Base-by-base conservation (phyloP, 2,888 invertebrate genomes). In the Drosophila limbata region DNA sequence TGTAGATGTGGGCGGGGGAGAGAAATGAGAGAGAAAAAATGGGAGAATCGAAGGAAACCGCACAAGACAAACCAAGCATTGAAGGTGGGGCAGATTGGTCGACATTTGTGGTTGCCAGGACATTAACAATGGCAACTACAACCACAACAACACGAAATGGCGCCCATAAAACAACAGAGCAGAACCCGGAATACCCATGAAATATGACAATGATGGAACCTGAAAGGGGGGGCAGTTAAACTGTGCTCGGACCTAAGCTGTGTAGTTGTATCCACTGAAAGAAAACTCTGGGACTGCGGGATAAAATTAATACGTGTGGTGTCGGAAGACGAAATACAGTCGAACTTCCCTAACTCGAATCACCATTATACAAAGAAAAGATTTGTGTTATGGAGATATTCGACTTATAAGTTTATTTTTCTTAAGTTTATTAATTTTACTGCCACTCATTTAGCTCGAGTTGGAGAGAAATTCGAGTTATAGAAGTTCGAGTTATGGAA, bases 31-130 rank as follows among this genome's bases (percentile, higher is more conserved):
- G 47, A 59, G 64, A 68, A 47, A 9, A 50, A 48, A 17, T 48
- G 17, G 2, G 37, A 37, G 53, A 42, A 42, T 55, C 53, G 61
- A 76, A 73, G 57, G 72, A 77, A 83, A 75, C 71, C 70, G 62
- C 70, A 64, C 52, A 73, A 67, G 60, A 69, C 64, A 77, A 66
- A 61, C 57, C 70, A 75, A 79, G 75, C 61, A 61, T 33, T 57
- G 48, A 47, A 44, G 65, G 62, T 61, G 69, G 61, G 47, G 61
- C 67, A 88, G 73, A 82, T 82, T 78, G 88, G 77, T 73, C 75
- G 81, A 84, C 84, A 81, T 89, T 84, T 89, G 88, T 70, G 89
- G 89, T 84, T 87, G 84, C 84, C 85, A 84, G 77, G 80, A 87
- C 90, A 87, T 87, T 89, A 89, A 83, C 88, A 86, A 78, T 88